These are phyloP conservation scores for Diarsia mendica DNA, from an alignment of 2,888 invertebrate genomes.

Conservation along the genomic window DNA sequence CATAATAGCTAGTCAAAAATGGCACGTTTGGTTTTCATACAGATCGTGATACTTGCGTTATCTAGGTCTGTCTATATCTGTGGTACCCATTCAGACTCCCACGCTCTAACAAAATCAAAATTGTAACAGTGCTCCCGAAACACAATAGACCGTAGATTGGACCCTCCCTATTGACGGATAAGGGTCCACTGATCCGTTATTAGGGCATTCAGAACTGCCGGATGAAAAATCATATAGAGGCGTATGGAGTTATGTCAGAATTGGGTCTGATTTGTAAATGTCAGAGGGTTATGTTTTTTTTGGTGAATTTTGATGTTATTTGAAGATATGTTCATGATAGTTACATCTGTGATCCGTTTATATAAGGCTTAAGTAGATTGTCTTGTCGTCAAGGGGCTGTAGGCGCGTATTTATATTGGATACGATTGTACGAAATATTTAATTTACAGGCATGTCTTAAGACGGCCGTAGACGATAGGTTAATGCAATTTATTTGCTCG, in stretches of 20 bases:
- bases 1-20: too few species aligned
- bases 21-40: too few species aligned
- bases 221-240: constrained; percentile 52
- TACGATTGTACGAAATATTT: too few species aligned
- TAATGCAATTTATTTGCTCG: too few species aligned
- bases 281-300: neutral
- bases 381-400: neutral
- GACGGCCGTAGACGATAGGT: neutral
- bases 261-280: constrained; percentile 21
- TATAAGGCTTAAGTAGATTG: neutral
- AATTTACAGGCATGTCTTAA: too few species aligned
- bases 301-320: constrained; percentile 31
- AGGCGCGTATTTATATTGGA: neutral
- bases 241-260: constrained; percentile 22
- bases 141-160: constrained; percentile 66
- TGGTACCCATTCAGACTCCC: neutral
- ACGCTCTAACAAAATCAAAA: constrained; percentile 41
- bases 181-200: constrained; percentile 57
- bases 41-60: too few species aligned
- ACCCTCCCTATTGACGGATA: constrained; percentile 55
- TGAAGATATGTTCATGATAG: neutral
- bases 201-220: constrained; percentile 53
- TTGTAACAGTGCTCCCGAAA: constrained; percentile 27
- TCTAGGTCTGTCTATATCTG: too few species aligned
- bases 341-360: constrained; percentile 21